Evolutionary conservation across 2,888 invertebrate species (phyloP).

Genomic region (Stegophylla sp.): DNA sequence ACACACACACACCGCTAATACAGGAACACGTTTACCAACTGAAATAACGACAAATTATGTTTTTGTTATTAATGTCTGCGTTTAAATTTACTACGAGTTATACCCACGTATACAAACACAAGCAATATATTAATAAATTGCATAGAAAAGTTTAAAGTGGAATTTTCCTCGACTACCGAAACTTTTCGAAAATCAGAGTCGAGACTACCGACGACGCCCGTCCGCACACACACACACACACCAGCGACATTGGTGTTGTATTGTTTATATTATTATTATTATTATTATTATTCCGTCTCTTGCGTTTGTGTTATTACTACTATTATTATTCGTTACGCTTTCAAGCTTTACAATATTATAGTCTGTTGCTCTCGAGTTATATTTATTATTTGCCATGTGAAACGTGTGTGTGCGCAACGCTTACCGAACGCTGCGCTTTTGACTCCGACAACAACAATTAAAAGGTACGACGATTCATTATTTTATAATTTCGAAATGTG

Average conservation of each 20-base stretch:
- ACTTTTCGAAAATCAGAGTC: background rate
- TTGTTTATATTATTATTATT: background rate
- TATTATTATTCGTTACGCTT: slow-evolving; percentile 13
- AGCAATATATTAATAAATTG: background rate
- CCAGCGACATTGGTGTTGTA: background rate
- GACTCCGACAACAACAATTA: slow-evolving; percentile 12
- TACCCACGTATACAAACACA: background rate
- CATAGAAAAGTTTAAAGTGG: background rate
- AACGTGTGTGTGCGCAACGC: background rate
- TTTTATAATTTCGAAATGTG: background rate
- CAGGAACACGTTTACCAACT: background rate
- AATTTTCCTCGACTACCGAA: slow-evolving; percentile 13
- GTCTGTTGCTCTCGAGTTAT: background rate
- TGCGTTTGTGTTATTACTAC: background rate
- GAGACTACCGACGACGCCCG: background rate
- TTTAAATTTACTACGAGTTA: slow-evolving; percentile 17
- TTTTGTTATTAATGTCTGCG: slow-evolving; percentile 16
- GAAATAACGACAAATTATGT: slow-evolving; percentile 34
- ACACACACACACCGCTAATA: background rate
- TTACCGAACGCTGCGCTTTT: background rate
- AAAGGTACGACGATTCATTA: slow-evolving; percentile 14
- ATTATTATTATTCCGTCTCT: slow-evolving; percentile 9
- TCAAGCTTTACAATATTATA: slow-evolving; percentile 14
- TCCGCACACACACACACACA: background rate
- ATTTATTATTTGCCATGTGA: slow-evolving; percentile 5